Conservation (phyloP, 2,888 invertebrate genomes). For the Agonum fuliginosum region DNA sequence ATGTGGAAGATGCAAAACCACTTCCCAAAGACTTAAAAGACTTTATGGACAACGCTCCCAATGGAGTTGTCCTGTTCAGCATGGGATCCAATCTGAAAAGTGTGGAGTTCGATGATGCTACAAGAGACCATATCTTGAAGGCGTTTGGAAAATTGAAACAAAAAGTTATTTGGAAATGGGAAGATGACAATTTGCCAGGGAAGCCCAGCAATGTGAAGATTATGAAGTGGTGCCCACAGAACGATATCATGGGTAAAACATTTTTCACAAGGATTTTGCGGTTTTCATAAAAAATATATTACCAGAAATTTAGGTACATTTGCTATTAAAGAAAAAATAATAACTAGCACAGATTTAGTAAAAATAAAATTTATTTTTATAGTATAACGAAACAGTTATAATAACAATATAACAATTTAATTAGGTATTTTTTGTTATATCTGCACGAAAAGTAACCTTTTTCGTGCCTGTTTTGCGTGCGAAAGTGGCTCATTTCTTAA, state of each 20-base stretch:
- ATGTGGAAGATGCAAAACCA: slow-evolving; percentile 67
- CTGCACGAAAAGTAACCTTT: no score
- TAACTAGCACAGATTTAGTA: no score
- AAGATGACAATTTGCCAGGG: slow-evolving; percentile 74
- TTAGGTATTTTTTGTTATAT: no score
- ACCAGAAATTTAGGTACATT: no score
- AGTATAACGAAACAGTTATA: no score
- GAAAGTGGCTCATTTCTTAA: no score
- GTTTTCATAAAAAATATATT: no score
- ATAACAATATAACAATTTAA: no score
- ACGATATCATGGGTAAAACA: slow-evolving; percentile 76
- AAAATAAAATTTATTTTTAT: no score
- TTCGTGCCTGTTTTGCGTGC: no score
- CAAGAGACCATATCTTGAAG: slow-evolving; percentile 74
- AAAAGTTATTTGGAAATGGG: slow-evolving; percentile 83
- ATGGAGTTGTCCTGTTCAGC: slow-evolving; percentile 77
- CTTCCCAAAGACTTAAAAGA: slow-evolving; percentile 73
- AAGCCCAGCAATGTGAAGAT: slow-evolving; percentile 76
- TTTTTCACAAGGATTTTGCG: no score
- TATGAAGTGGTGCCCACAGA: slow-evolving; percentile 82
- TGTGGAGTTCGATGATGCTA: slow-evolving; percentile 74
- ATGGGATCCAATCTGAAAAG: slow-evolving; percentile 78
- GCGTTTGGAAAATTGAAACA: slow-evolving; percentile 78
- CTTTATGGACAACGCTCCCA: slow-evolving; percentile 73
- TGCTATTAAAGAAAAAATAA: no score